Evolutionary conservation across 2,113 vertebrate species (phyloP).

Genomic region (Poicephalus meyeri): DNA sequence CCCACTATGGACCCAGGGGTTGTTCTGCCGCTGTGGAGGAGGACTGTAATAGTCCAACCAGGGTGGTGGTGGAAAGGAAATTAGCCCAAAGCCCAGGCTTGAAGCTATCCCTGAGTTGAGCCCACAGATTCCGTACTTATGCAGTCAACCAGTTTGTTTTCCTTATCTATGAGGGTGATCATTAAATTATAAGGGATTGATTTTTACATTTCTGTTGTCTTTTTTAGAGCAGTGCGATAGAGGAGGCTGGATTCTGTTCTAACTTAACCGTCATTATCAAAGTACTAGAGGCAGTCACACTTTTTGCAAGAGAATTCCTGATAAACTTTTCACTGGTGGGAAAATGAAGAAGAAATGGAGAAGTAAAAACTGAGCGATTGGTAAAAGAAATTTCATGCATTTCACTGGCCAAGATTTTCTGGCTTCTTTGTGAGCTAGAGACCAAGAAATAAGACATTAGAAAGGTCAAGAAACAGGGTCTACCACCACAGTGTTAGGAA

Average conservation of each 20-base stretch:
- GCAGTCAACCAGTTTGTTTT: background rate
- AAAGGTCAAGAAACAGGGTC: background rate
- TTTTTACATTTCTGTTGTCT: background rate
- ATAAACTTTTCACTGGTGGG: background rate
- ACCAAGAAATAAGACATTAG: background rate
- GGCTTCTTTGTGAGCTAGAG: background rate
- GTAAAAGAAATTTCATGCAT: background rate
- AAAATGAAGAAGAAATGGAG: background rate
- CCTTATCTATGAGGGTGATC: background rate
- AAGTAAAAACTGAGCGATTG: background rate
- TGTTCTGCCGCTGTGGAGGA: background rate
- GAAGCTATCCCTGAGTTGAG: background rate
- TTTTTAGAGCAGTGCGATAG: background rate
- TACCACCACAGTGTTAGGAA: background rate
- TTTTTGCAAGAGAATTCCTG: background rate
- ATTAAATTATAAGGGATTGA: background rate
- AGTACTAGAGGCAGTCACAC: background rate
- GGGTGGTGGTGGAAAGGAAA: background rate
- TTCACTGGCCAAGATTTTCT: background rate
- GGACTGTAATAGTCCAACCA: accelerated
- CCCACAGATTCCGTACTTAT: background rate
- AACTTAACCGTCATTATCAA: background rate
- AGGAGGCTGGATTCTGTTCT: background rate
- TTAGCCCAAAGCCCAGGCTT: background rate
- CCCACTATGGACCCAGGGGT: background rate